Evolutionary conservation across 2,797 vertebrate species (phyloP).

Genomic region (Pyrrhura leucotis): DNA sequence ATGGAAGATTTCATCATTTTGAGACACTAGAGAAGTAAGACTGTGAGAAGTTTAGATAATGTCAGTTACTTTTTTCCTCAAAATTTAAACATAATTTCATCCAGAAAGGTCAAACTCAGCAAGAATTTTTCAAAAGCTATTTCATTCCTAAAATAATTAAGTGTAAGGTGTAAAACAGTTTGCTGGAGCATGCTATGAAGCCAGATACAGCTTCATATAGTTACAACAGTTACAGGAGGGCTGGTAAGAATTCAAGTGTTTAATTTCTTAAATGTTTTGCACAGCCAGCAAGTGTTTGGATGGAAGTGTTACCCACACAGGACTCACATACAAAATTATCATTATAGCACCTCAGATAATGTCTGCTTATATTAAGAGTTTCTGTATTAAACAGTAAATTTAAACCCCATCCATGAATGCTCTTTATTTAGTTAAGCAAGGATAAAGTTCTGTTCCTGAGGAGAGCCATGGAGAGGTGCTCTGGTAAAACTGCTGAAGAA

Average conservation of each 20-base stretch:
- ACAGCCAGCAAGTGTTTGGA: conserved; percentile 46
- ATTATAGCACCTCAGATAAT: conserved; percentile 59
- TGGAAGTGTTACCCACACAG: neutral
- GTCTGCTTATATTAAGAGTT: conserved; percentile 47
- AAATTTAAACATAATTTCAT: conserved; percentile 61
- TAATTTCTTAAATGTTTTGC: conserved; percentile 30
- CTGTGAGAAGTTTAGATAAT: neutral
- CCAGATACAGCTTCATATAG: neutral
- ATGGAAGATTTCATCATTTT: conserved; percentile 4
- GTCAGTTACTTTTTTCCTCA: neutral
- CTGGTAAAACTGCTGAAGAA: conserved; percentile 36
- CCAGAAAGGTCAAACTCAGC: conserved; percentile 26
- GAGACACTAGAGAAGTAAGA: conserved; percentile 44
- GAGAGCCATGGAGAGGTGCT: neutral
- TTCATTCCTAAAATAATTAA: conserved; percentile 61
- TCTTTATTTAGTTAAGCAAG: conserved; percentile 53
- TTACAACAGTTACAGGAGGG: conserved; percentile 18
- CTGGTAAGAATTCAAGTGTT: conserved; percentile 39
- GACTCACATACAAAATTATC: conserved; percentile 25
- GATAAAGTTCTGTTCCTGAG: neutral
- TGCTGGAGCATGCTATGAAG: conserved; percentile 12
- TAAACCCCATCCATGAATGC: neutral
- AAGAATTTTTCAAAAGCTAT: conserved; percentile 50
- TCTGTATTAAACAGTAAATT: neutral
- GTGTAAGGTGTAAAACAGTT: conserved; percentile 15